A percentile compares a stretch with the other conserved stretches of the same genome.
These are phyloP conservation scores for Pipistrellus pipistrellus DNA, from an alignment of 2,797 vertebrate species.

Conservation along the genomic window DNA sequence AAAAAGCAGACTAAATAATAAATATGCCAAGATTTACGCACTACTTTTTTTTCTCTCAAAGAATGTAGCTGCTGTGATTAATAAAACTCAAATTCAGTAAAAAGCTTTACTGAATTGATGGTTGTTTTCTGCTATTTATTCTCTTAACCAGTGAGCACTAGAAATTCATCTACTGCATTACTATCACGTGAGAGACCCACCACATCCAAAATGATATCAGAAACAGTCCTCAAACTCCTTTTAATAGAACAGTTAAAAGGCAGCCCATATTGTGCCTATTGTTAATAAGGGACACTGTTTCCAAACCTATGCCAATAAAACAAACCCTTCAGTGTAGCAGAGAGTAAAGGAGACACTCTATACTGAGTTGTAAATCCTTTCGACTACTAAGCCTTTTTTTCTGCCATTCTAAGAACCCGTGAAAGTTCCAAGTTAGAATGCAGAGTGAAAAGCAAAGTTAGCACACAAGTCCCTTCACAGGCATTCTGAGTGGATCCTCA, in stretches of 20 bases:
- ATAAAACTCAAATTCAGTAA: slow-evolving; percentile 67
- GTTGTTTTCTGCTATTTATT: slow-evolving; percentile 49
- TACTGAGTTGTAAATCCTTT: slow-evolving; percentile 25
- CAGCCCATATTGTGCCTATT: background rate
- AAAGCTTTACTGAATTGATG: slow-evolving; percentile 55
- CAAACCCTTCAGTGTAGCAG: background rate
- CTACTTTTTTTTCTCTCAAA: slow-evolving; percentile 18
- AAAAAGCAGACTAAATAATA: slow-evolving; percentile 62
- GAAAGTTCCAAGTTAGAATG: slow-evolving; percentile 52
- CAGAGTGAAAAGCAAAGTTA: background rate
- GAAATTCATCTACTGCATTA: background rate
- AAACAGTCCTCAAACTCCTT: background rate
- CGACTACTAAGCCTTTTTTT: slow-evolving; percentile 27
- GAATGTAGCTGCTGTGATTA: slow-evolving; percentile 59
- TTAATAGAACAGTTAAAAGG: slow-evolving; percentile 43
- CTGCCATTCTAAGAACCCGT: background rate
- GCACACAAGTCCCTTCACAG: background rate
- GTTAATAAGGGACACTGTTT: slow-evolving; percentile 39
- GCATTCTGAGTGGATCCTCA: background rate
- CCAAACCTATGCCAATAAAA: slow-evolving; percentile 13
- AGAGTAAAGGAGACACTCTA: background rate
- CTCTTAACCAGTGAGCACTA: slow-evolving; percentile 20
- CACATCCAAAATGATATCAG: background rate
- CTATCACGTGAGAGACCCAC: background rate
- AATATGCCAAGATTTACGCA: slow-evolving; percentile 48